Conservation (phyloP, 2,888 invertebrate species). For the Cantharis lateralis region DNA sequence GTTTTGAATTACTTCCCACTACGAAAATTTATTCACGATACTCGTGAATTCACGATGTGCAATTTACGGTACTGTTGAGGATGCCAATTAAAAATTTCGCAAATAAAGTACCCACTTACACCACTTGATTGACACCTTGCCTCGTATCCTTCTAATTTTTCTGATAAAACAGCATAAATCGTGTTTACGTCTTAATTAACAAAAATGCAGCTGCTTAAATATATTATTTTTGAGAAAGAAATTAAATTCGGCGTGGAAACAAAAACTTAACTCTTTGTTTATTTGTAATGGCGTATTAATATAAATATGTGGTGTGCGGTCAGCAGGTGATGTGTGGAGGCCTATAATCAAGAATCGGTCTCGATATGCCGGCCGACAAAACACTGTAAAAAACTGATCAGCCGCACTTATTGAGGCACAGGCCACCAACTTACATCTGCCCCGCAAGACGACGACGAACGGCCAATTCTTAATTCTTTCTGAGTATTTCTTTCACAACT, state of each 20-base stretch:
- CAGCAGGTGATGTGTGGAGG: constrained; percentile 37
- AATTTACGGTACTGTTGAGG: background rate
- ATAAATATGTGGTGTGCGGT: constrained; percentile 33
- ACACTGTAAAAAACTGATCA: constrained; percentile 42
- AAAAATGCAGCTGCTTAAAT: background rate
- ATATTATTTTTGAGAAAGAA: background rate
- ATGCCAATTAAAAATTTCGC: background rate
- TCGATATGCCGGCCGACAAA: constrained; percentile 47
- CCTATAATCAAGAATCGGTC: constrained; percentile 47
- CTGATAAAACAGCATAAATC: background rate
- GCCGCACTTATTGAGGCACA: constrained; percentile 41
- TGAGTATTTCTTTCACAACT: constrained; percentile 40
- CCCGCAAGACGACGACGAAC: constrained; percentile 29
- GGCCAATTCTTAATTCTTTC: constrained; percentile 39
- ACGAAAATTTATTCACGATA: background rate
- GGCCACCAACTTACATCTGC: constrained; percentile 37
- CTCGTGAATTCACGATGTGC: background rate
- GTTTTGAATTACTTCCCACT: background rate
- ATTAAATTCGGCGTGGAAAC: constrained; percentile 10
- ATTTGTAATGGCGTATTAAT: constrained; percentile 28
- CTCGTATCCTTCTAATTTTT: background rate
- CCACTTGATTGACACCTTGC: background rate
- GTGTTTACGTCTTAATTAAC: background rate
- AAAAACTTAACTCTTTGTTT: constrained; percentile 15
- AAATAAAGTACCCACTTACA: background rate